Conservation (phyloP, 1,140 invertebrate genomes). For the Drosophila insularis region DNA sequence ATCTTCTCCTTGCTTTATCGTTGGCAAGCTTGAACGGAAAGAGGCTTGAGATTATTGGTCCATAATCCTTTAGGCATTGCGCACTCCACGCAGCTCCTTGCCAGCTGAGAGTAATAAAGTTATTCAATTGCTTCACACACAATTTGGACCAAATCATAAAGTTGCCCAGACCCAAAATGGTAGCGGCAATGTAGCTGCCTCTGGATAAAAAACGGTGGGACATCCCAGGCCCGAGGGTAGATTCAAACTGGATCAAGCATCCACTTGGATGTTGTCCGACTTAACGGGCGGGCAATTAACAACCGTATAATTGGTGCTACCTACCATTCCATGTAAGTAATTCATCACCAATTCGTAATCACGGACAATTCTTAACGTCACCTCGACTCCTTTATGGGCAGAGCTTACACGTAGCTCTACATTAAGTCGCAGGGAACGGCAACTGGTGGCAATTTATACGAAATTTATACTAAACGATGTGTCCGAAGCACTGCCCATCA, state of each 20-base stretch:
- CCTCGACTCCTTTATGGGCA: slow-evolving; percentile 96
- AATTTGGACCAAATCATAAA: slow-evolving; percentile 95
- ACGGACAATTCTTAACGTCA: slow-evolving; percentile 91
- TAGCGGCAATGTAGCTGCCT: slow-evolving; percentile 95
- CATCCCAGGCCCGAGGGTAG: slow-evolving; percentile 97
- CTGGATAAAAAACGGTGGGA: slow-evolving; percentile 95
- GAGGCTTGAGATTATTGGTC: neutral
- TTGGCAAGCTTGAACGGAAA: too few species aligned
- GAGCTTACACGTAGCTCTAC: slow-evolving; percentile 92
- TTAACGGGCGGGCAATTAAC: slow-evolving; percentile 97
- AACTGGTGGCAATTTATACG: slow-evolving; percentile 90
- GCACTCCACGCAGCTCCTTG: slow-evolving; percentile 80
- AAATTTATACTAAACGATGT: slow-evolving; percentile 90
- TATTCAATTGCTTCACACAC: slow-evolving; percentile 91
- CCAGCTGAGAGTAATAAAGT: slow-evolving; percentile 87
- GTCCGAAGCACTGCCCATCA: slow-evolving; percentile 97
- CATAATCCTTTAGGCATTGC: slow-evolving; percentile 48
- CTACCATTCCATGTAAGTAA: slow-evolving; percentile 95
- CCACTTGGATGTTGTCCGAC: slow-evolving; percentile 87
- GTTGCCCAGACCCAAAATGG: slow-evolving; percentile 93
- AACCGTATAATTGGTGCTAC: slow-evolving; percentile 95
- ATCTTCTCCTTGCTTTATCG: too few species aligned
- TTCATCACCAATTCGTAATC: slow-evolving; percentile 91
- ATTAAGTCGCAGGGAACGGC: slow-evolving; percentile 88
- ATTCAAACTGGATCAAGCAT: slow-evolving; percentile 98